Evolutionary conservation across 2,113 vertebrate species (phyloP).

Genomic region (Asarcornis scutulata): DNA sequence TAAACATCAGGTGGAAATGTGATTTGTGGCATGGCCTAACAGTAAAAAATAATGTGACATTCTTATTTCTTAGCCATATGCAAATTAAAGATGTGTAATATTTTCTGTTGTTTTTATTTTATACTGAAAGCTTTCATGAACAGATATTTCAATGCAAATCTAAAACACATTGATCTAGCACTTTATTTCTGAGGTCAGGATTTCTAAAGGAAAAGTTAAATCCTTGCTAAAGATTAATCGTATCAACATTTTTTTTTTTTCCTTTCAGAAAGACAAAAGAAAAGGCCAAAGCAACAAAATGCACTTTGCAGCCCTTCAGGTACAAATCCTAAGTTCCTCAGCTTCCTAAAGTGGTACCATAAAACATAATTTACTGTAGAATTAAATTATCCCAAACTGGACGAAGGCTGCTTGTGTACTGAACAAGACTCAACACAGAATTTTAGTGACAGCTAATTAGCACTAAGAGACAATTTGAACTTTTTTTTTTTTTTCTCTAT

Average conservation of each 20-base stretch:
- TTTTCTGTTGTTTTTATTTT: background rate
- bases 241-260: background rate
- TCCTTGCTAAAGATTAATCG: slow-evolving; percentile 29
- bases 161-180: background rate
- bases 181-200: background rate
- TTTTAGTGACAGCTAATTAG: background rate
- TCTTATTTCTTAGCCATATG: background rate
- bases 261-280: slow-evolving; percentile 10
- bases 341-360: background rate
- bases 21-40: background rate
- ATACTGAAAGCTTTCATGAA: background rate
- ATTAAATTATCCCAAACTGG: background rate
- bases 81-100: background rate
- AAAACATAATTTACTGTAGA: background rate
- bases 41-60: background rate
- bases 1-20: background rate
- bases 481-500: background rate
- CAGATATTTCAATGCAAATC: background rate
- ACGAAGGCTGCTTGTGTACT: background rate
- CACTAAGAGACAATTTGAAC: background rate
- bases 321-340: background rate
- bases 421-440: background rate
- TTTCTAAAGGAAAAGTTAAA: slow-evolving; percentile 13
- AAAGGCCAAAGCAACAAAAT: slow-evolving; percentile 37
- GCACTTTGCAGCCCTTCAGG: background rate